Base-by-base conservation (phyloP, 2,888 invertebrate genomes). In the Philopedon plagiatum region DNA sequence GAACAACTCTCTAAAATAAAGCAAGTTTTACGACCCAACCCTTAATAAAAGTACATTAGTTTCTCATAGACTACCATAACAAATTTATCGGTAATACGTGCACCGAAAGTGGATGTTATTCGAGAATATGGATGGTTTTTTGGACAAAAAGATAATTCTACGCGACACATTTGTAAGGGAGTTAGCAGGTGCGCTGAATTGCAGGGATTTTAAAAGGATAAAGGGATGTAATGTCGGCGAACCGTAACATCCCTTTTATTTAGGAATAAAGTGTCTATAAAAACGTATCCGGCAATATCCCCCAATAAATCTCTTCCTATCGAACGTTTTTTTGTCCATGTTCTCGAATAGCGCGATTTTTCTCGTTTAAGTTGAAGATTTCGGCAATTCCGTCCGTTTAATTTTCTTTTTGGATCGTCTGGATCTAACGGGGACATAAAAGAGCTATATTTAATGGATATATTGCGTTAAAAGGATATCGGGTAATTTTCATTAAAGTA, bases 201-300 rank as follows among this genome's bases (percentile, higher is more conserved):
- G 73, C 58, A 58, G 51, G 73, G 68, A 68, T 68, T 73, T 73
- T 63, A 64, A 73, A 73, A 49, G 73, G 67, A 73, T 73, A 73
- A 73, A 73, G 46, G 73, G 64, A 68, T 69, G 63, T 68, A 63
- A 72, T 63, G 67, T 67, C 63, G 72, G 72, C 44, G 67, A 72
- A 72, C 67, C 67, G 62, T 61, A 63, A 67, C 72, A 58, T 72
- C 72, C 72, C 68, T 72, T 72, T 72, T 68, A 72, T 72, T 72
- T 67, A 63, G 67, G 68, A 72, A 72, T 72, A 72, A 72, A 72
- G 72, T 72, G 72, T 72, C 72, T 72, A 72, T 72, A 72, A 72
- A 72, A 72, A 72, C 67, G 72, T 63, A 72, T 67, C 66, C 63
- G 63, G 44, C 63, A 63, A 72, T 68, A 72, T 72, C 72, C 72